Evolutionary conservation across 2,113 vertebrate genomes (phyloP).

Genomic region (Sebastes schlegelii): DNA sequence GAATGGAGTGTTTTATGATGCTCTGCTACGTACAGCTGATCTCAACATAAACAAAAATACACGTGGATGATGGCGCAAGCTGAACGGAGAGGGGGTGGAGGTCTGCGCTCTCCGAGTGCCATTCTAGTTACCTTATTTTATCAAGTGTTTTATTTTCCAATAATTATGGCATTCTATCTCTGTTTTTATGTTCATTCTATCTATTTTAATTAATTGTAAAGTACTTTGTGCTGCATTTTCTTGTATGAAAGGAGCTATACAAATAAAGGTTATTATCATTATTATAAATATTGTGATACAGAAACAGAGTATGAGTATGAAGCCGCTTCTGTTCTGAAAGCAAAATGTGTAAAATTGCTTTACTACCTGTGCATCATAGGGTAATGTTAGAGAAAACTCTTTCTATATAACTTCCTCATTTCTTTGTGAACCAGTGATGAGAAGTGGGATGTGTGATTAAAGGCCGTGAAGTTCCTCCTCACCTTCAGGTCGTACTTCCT

Average conservation of each 20-base stretch:
- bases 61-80: no score
- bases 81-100: no score
- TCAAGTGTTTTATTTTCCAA: not conserved
- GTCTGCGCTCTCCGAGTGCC: no score
- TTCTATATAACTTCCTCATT: not conserved
- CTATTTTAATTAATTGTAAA: not conserved
- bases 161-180: not conserved
- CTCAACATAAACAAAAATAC: no score
- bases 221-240: not conserved
- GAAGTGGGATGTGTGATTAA: not conserved
- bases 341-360: not conserved
- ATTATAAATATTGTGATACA: not conserved
- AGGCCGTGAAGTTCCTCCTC: slow-evolving; percentile 27
- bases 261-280: not conserved
- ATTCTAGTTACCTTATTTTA: not conserved
- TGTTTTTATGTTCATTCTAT: not conserved
- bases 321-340: not conserved
- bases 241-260: not conserved
- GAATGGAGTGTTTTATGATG: no score
- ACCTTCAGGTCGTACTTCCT: slow-evolving; percentile 97
- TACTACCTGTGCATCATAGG: not conserved
- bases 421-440: not conserved
- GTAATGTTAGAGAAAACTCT: not conserved
- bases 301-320: not conserved
- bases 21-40: no score